These are phyloP conservation scores for Chrysina gloriosa DNA, from an alignment of 2,888 invertebrate genomes.

Conservation along the genomic window DNA sequence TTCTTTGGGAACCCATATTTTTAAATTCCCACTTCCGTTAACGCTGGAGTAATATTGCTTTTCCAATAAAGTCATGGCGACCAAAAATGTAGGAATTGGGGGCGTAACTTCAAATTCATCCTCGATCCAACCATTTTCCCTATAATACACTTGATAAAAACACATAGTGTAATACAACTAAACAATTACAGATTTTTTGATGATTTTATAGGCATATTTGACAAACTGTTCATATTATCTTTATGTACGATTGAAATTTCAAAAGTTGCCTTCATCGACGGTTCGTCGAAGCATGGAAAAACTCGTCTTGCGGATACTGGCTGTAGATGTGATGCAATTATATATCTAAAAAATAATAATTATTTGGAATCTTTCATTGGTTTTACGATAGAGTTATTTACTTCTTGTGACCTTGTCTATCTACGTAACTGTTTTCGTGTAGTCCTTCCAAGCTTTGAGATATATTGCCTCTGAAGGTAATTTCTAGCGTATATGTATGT, in stretches of 20 bases:
- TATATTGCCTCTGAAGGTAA: constrained; percentile 69
- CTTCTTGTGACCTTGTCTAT: constrained; percentile 66
- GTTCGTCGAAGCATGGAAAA: constrained; percentile 85
- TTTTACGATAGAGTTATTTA: constrained; percentile 56
- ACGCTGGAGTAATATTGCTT: constrained; percentile 3
- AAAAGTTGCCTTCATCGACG: constrained; percentile 80
- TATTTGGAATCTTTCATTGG: neutral
- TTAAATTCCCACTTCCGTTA: constrained; percentile 52
- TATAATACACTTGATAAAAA: constrained; percentile 9
- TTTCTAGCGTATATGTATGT: constrained; percentile 69
- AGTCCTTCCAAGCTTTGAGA: constrained; percentile 75
- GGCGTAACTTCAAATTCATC: constrained; percentile 74
- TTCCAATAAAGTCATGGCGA: constrained; percentile 69
- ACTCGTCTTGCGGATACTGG: constrained; percentile 74
- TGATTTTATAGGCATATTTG: constrained; percentile 76
- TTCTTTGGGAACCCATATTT: constrained; percentile 64
- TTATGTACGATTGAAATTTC: constrained; percentile 77
- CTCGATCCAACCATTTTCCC: constrained; percentile 68
- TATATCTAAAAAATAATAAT: constrained; percentile 63
- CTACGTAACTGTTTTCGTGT: constrained; percentile 74
- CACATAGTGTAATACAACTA: too few species aligned
- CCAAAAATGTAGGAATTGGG: constrained; percentile 81
- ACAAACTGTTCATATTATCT: constrained; percentile 73
- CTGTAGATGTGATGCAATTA: constrained; percentile 75
- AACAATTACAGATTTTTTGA: constrained; percentile 69